Conservation (phyloP, 2,888 invertebrate species). For the Epinotia bilunana region DNA sequence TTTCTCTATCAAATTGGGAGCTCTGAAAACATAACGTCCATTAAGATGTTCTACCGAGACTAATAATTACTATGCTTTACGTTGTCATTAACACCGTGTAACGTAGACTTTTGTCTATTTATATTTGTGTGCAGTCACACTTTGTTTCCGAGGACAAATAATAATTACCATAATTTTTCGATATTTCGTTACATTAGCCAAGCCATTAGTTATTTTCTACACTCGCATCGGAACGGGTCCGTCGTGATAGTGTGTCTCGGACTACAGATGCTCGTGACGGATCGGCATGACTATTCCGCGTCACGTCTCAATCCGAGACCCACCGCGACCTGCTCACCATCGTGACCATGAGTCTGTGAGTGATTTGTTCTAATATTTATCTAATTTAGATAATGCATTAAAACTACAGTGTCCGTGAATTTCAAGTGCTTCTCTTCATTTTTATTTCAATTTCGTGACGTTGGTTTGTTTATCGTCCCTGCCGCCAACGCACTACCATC, state of each 20-base stretch:
- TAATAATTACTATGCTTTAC: too few species aligned
- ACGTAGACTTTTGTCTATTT: conserved; percentile 13
- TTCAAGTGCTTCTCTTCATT: background rate
- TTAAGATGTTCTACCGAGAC: background rate
- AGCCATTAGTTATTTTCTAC: conserved; percentile 23
- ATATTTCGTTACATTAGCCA: conserved; percentile 37
- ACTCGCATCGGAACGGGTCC: conserved; percentile 2
- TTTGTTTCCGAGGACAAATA: conserved; percentile 23
- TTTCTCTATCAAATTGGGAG: background rate
- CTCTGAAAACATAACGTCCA: background rate
- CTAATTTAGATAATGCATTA: background rate
- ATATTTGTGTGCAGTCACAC: conserved; percentile 14
- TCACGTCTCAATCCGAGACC: conserved; percentile 37
- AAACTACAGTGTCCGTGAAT: background rate
- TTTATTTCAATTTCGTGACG: background rate
- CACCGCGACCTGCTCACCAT: conserved; percentile 20
- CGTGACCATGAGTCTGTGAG: conserved; percentile 38
- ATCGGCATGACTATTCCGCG: conserved; percentile 36
- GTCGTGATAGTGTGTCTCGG: background rate
- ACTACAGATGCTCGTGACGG: conserved; percentile 18
- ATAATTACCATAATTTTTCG: conserved; percentile 39
- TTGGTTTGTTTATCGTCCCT: conserved; percentile 11
- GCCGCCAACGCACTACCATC: background rate
- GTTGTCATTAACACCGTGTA: background rate
- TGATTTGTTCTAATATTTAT: conserved; percentile 21